These are phyloP conservation scores for Microcebus jonahi DNA, from an alignment of 2,113 vertebrate species.

Conservation along the genomic window DNA sequence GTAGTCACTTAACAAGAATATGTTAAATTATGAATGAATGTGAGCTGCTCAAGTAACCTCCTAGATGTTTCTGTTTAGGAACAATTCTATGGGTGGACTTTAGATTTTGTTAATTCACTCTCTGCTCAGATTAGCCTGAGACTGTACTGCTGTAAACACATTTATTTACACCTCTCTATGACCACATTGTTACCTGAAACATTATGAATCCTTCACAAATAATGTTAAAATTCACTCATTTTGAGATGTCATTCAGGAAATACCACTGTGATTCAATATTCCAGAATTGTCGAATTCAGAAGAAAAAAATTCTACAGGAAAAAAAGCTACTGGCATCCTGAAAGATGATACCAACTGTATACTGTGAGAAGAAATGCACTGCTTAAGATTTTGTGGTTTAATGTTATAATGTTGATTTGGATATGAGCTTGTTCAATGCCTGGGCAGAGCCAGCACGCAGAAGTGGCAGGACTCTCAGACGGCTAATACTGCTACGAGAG, in stretches of 20 bases:
- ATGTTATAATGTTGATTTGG: not conserved
- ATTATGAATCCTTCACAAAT: constrained; percentile 63
- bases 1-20: not conserved
- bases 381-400: not conserved
- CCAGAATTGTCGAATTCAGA: not conserved
- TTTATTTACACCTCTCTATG: constrained; percentile 44
- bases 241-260: constrained; percentile 64
- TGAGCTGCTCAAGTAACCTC: not conserved
- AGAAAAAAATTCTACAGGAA: constrained; percentile 50
- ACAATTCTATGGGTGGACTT: not conserved
- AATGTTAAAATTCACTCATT: constrained; percentile 71
- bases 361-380: not conserved
- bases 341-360: not conserved
- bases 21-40: not conserved
- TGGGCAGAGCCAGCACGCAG: not conserved
- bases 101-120: not conserved
- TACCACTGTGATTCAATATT: constrained; percentile 50
- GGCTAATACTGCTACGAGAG: accelerated
- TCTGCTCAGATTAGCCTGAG: not conserved
- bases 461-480: not conserved
- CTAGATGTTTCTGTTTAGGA: not conserved
- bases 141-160: not conserved
- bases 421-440: not conserved
- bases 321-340: constrained; percentile 32
- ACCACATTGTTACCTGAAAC: constrained; percentile 25